Conservation (phyloP, 2,797 vertebrate species). For the Sebastes minor region DNA sequence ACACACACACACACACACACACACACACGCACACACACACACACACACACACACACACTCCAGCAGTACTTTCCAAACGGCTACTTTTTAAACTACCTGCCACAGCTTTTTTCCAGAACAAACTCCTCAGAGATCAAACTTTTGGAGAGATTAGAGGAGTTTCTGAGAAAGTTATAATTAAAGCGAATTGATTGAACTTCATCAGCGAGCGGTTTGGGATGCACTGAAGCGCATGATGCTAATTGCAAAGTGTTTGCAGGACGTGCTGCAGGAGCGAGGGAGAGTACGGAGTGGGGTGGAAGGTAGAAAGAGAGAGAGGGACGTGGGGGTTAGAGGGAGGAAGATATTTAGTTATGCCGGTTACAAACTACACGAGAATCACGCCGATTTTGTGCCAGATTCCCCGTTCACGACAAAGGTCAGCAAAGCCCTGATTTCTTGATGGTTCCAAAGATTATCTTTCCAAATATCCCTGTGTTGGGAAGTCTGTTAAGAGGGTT, state of each 20-base stretch:
- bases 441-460: too few relatives aligned
- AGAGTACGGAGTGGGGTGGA: not conserved
- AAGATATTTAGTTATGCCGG: not conserved
- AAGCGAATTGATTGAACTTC: slow-evolving; percentile 72
- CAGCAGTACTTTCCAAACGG: not conserved
- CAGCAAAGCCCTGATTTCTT: too few relatives aligned
- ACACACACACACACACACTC: slow-evolving; percentile 11
- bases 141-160: slow-evolving; percentile 62
- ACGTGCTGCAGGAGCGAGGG: slow-evolving; percentile 17
- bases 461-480: too few relatives aligned
- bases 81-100: slow-evolving; percentile 41
- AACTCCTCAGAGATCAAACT: slow-evolving; percentile 52
- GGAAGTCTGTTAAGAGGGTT: too few relatives aligned
- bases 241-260: slow-evolving; percentile 67
- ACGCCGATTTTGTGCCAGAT: too few relatives aligned
- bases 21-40: not conserved
- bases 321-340: not conserved
- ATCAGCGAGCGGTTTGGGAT: slow-evolving; percentile 64
- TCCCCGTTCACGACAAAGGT: too few relatives aligned
- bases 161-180: slow-evolving; percentile 73
- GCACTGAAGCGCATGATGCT: slow-evolving; percentile 61
- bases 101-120: slow-evolving; percentile 24
- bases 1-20: not conserved
- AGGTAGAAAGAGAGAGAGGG: not conserved
- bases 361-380: too few relatives aligned